Evolutionary conservation across 2,888 invertebrate genomes (phyloP).

Genomic region (Microplitis deprimator): DNA sequence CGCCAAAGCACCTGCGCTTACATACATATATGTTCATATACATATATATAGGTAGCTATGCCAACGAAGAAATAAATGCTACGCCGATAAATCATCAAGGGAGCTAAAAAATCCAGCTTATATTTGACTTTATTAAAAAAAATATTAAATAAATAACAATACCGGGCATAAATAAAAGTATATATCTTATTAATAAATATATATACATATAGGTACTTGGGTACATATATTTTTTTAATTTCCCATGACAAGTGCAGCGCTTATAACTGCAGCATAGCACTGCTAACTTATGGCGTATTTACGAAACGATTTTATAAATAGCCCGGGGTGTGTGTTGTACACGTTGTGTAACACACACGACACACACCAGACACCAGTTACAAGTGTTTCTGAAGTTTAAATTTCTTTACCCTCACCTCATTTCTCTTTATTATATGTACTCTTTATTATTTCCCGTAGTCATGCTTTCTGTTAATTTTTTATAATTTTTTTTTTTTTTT

Average conservation of each 20-base stretch:
- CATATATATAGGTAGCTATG: not conserved
- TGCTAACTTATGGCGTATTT: conserved; percentile 3
- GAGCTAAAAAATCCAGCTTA: conserved; percentile 12
- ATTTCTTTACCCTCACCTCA: conserved; percentile 26
- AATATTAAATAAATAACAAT: conserved; percentile 30
- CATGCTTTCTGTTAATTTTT: conserved; percentile 10
- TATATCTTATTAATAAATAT: conserved; percentile 19
- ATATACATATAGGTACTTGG: not conserved
- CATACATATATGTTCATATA: conserved; percentile 4
- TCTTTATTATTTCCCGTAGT: not conserved
- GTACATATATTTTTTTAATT: not conserved
- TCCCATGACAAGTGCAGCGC: not conserved
- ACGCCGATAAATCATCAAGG: conserved; percentile 33
- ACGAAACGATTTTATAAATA: conserved; percentile 17
- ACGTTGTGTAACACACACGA: conserved; percentile 9
- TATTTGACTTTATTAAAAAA: conserved; percentile 7
- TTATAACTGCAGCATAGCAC: not conserved
- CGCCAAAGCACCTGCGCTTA: conserved; percentile 33
- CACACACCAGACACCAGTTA: conserved; percentile 6
- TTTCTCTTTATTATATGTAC: conserved; percentile 12
- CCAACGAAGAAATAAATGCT: conserved; percentile 40
- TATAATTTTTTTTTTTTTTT: not conserved
- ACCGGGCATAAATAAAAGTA: conserved; percentile 28
- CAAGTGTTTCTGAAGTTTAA: conserved; percentile 9
- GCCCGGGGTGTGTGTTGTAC: conserved; percentile 2